These are phyloP conservation scores for Pteria penguin DNA, from an alignment of 2,888 invertebrate genomes.

Conservation along the genomic window DNA sequence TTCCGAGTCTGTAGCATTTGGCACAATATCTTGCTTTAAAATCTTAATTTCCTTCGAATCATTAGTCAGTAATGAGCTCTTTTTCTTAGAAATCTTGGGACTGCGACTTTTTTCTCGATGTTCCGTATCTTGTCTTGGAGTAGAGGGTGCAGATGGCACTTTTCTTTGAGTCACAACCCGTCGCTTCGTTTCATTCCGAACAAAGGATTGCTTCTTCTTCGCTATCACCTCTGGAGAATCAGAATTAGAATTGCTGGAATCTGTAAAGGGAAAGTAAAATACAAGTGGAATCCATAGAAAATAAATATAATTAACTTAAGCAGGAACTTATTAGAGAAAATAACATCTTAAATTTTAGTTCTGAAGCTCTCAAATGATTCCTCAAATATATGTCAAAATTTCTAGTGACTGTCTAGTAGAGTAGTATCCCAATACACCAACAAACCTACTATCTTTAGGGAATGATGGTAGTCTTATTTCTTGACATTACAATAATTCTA, in stretches of 20 bases:
- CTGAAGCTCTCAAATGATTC: too few relatives aligned
- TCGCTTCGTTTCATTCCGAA: slow-evolving; percentile 68
- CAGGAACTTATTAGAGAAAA: not conserved
- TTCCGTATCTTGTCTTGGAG: slow-evolving; percentile 61
- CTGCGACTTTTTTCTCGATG: slow-evolving; percentile 10
- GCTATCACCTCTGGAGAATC: slow-evolving; percentile 43
- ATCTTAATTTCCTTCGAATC: slow-evolving; percentile 21
- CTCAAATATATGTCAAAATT: too few relatives aligned
- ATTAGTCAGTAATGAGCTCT: slow-evolving; percentile 38
- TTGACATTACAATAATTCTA: too few relatives aligned
- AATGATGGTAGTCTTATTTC: too few relatives aligned
- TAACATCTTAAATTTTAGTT: too few relatives aligned
- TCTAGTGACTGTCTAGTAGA: too few relatives aligned
- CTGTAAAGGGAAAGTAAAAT: not conserved
- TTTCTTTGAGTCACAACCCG: slow-evolving; percentile 67
- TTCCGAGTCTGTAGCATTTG: slow-evolving; percentile 19
- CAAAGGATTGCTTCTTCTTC: slow-evolving; percentile 64
- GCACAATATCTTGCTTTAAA: slow-evolving; percentile 12
- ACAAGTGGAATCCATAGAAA: not conserved
- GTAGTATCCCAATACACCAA: too few relatives aligned
- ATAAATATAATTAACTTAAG: not conserved
- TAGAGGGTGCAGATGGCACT: slow-evolving; percentile 70
- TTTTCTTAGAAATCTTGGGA: slow-evolving; percentile 29
- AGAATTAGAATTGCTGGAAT: slow-evolving; percentile 11
- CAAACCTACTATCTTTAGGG: too few relatives aligned